These are phyloP conservation scores for Diadromus collaris DNA, from an alignment of 2,888 invertebrate species.

Conservation along the genomic window DNA sequence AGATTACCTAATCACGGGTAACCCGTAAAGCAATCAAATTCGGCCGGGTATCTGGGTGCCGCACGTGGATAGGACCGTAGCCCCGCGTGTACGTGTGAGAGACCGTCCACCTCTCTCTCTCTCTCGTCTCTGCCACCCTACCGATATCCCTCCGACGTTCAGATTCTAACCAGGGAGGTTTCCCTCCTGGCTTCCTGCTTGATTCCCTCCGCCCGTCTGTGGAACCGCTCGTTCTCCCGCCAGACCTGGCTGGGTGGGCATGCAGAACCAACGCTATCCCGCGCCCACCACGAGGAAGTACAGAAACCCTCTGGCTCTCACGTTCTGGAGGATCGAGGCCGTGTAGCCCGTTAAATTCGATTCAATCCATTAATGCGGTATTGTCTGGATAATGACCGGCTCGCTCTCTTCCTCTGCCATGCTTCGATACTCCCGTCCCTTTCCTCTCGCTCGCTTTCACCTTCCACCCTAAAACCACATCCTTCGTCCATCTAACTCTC, in stretches of 20 bases:
- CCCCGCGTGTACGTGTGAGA: conserved; percentile 13
- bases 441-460: conserved; percentile 5
- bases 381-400: conserved; percentile 76
- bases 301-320: conserved; percentile 38
- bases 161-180: conserved; percentile 1
- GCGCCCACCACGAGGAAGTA: conserved; percentile 10
- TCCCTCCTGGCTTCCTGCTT: conserved; percentile 6
- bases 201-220: conserved; percentile 1
- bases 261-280: conserved; percentile 17
- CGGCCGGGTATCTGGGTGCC: conserved; percentile 69
- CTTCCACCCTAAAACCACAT: not conserved
- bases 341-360: conserved; percentile 76
- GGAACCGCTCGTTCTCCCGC: not conserved
- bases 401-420: conserved; percentile 37
- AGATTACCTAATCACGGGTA: conserved; percentile 78
- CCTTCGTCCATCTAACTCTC: not conserved
- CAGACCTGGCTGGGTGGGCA: not conserved
- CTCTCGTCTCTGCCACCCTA: not conserved
- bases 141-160: conserved; percentile 7
- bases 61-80: conserved; percentile 57
- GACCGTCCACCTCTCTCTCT: not conserved
- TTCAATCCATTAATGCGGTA: conserved; percentile 78
- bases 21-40: conserved; percentile 78
- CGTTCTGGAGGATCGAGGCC: conserved; percentile 58
- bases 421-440: conserved; percentile 27